phyloP scores from a whole-genome alignment of 1,140 invertebrate genomes.

The Leptopilina boulardi region DNA sequence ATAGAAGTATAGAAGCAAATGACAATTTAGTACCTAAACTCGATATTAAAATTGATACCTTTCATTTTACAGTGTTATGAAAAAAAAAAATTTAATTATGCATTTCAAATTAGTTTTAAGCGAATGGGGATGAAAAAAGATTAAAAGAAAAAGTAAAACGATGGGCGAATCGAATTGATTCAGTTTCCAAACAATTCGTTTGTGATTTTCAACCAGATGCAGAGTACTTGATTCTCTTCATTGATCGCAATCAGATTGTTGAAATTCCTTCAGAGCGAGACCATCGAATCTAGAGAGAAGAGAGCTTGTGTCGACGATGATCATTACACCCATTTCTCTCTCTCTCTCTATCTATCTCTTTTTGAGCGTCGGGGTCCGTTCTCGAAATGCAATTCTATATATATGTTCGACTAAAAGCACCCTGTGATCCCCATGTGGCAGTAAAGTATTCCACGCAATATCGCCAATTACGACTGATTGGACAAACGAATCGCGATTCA shows the following conservation, averaged over 20 bases:
- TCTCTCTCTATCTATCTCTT: conserved; percentile 41
- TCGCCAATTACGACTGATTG: conserved; percentile 44
- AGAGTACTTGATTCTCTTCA: conserved; percentile 36
- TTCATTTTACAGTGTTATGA: no score
- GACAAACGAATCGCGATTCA: conserved; percentile 38
- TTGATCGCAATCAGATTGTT: conserved; percentile 34
- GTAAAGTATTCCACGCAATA: conserved; percentile 44
- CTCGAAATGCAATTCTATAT: conserved; percentile 41
- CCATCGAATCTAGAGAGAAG: not conserved
- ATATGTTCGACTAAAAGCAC: conserved; percentile 36
- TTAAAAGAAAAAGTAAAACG: conserved; percentile 2
- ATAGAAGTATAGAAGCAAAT: no score
- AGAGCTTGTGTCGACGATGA: conserved; percentile 30
- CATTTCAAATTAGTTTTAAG: no score
- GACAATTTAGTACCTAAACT: no score
- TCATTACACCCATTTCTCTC: no score
- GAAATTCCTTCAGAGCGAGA: conserved; percentile 36
- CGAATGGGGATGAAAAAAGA: no score
- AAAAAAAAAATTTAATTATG: no score
- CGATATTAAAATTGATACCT: no score
- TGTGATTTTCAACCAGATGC: conserved; percentile 35
- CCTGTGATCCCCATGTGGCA: conserved; percentile 35
- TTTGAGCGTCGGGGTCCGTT: conserved; percentile 33
- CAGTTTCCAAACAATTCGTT: conserved; percentile 34
- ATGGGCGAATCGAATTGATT: conserved; percentile 35